These are phyloP conservation scores for Hippocampus zosterae DNA, from an alignment of 2,113 vertebrate genomes.

Conservation along the genomic window DNA sequence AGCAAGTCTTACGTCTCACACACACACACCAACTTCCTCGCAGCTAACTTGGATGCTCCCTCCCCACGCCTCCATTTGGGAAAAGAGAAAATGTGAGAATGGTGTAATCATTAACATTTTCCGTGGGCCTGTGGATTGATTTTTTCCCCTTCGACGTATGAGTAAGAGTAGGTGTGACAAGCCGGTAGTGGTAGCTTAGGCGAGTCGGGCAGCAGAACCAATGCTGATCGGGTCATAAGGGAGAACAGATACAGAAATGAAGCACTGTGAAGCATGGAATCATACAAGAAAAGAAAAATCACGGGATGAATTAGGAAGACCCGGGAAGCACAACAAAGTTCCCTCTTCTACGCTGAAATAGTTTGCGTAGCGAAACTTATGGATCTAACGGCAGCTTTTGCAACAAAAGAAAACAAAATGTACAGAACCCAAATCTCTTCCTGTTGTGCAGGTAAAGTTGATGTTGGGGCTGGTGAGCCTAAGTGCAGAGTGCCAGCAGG, in stretches of 20 bases:
- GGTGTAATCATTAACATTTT: constrained; percentile 8
- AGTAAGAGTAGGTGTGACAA: constrained; percentile 42
- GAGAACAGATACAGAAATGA: constrained; percentile 21
- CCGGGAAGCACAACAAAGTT: not conserved
- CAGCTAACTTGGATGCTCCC: constrained; percentile 6
- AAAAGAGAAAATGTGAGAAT: constrained; percentile 20
- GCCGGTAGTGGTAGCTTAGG: constrained; percentile 39
- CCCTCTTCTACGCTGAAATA: too few species aligned
- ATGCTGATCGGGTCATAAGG: constrained; percentile 47
- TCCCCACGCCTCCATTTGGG: not conserved
- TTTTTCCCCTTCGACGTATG: constrained; percentile 7
- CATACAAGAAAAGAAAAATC: constrained; percentile 3
- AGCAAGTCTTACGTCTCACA: constrained; percentile 28
- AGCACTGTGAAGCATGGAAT: constrained; percentile 11
- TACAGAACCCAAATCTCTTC: too few species aligned
- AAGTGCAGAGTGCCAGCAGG: not conserved
- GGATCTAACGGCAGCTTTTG: too few species aligned
- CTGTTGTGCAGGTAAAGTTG: not conserved
- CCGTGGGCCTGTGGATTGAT: constrained; percentile 27
- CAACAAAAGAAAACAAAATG: too few species aligned
- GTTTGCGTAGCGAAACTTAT: too few species aligned
- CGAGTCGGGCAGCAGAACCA: constrained; percentile 31
- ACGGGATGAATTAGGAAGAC: not conserved
- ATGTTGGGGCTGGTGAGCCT: not conserved
- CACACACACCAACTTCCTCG: constrained; percentile 21